Conservation (phyloP, 2,113 vertebrate species). For the Ifrita kowaldi region DNA sequence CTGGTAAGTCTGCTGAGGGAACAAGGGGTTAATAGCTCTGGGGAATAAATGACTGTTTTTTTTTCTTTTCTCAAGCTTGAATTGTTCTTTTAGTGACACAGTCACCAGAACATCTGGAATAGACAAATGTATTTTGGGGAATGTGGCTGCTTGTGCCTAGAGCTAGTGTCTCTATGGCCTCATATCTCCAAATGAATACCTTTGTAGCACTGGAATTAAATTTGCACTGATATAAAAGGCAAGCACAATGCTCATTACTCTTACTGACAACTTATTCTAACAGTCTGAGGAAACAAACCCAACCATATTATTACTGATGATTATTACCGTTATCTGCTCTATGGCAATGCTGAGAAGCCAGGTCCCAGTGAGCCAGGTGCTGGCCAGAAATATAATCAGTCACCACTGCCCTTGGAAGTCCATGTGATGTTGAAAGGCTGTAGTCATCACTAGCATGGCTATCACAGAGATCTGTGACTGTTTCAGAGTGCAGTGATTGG, state of each 20-base stretch:
- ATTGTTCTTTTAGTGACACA: background rate
- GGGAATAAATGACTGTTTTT: background rate
- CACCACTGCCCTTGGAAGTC: background rate
- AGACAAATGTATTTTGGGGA: background rate
- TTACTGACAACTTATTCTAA: background rate
- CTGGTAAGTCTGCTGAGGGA: background rate
- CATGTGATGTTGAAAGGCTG: background rate
- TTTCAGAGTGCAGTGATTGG: background rate
- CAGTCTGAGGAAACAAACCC: background rate
- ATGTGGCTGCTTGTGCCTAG: background rate
- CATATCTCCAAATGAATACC: background rate
- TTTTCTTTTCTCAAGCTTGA: background rate
- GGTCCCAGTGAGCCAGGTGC: rapidly evolving
- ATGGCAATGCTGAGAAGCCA: background rate
- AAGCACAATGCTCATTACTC: background rate
- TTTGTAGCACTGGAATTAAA: background rate
- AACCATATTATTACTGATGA: background rate
- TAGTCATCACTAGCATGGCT: background rate
- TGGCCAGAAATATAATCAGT: background rate
- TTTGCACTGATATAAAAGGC: background rate
- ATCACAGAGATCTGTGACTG: background rate
- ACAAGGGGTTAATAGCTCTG: background rate
- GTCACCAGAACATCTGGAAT: background rate
- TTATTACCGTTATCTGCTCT: background rate
- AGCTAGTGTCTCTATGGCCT: background rate